Conservation (phyloP, 2,888 invertebrate species). For the Agonopterix subpropinquella region DNA sequence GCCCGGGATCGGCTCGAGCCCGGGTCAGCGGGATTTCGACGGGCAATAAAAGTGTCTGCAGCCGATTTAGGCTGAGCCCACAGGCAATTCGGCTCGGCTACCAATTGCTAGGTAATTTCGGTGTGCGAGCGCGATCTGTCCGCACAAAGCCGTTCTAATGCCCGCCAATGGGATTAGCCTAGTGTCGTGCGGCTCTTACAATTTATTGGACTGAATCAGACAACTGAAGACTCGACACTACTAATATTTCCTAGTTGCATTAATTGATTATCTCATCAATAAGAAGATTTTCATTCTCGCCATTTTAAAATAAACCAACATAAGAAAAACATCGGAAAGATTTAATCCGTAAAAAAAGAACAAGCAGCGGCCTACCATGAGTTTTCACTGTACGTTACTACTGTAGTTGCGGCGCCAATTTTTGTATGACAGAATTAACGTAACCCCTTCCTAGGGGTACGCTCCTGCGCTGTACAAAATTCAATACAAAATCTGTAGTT, state of each 20-base stretch:
- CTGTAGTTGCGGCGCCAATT: too few species aligned
- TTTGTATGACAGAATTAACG: too few species aligned
- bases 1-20: constrained; percentile 58
- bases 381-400: too few species aligned
- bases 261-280: too few species aligned
- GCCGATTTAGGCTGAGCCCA: constrained; percentile 73
- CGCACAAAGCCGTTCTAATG: constrained; percentile 71
- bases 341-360: too few species aligned
- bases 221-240: constrained; percentile 30
- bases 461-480: too few species aligned
- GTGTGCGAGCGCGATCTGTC: constrained; percentile 70
- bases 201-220: constrained; percentile 66
- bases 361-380: too few species aligned
- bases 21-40: constrained; percentile 71
- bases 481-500: too few species aligned
- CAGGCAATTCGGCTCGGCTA: constrained; percentile 66
- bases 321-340: too few species aligned
- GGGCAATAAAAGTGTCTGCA: constrained; percentile 77
- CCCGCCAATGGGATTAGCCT: constrained; percentile 71
- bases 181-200: constrained; percentile 60
- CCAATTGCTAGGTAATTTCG: constrained; percentile 75
- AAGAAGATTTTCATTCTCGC: too few species aligned
- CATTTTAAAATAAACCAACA: too few species aligned
- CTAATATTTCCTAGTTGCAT: background rate
- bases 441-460: too few species aligned